These are phyloP conservation scores for Achlya flavicornis DNA, from an alignment of 2,888 invertebrate species.

Conservation along the genomic window DNA sequence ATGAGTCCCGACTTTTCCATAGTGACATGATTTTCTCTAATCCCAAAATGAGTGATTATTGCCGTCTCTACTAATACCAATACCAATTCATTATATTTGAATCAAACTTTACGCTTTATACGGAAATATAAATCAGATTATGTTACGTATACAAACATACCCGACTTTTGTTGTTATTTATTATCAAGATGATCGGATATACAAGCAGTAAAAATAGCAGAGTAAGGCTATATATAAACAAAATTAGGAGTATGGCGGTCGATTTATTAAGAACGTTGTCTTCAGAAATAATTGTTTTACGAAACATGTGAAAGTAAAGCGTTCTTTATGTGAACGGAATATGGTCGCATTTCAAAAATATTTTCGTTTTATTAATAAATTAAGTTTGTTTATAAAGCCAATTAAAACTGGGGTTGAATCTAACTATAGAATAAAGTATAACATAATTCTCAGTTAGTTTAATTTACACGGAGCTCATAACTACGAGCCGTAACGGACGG, in stretches of 20 bases:
- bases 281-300: too few relatives aligned
- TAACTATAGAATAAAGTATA: slow-evolving; percentile 9
- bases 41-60: too few relatives aligned
- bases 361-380: background rate
- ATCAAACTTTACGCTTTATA: slow-evolving; percentile 2
- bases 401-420: slow-evolving; percentile 6
- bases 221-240: slow-evolving; percentile 7
- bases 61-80: too few relatives aligned
- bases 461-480: slow-evolving; percentile 9
- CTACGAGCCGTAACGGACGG: slow-evolving; percentile 10
- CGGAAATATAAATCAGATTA: background rate
- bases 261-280: slow-evolving; percentile 5
- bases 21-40: too few relatives aligned
- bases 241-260: slow-evolving; percentile 2
- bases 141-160: background rate
- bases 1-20: too few relatives aligned
- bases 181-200: slow-evolving; percentile 7
- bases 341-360: background rate
- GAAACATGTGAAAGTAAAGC: background rate
- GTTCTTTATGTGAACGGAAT: background rate
- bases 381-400: background rate
- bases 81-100: background rate
- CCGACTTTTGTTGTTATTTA: slow-evolving; percentile 12
- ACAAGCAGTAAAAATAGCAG: slow-evolving; percentile 34
- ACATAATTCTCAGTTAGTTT: slow-evolving; percentile 8